Conservation (phyloP, 2,888 invertebrate genomes). For the Encarsia formosa region DNA sequence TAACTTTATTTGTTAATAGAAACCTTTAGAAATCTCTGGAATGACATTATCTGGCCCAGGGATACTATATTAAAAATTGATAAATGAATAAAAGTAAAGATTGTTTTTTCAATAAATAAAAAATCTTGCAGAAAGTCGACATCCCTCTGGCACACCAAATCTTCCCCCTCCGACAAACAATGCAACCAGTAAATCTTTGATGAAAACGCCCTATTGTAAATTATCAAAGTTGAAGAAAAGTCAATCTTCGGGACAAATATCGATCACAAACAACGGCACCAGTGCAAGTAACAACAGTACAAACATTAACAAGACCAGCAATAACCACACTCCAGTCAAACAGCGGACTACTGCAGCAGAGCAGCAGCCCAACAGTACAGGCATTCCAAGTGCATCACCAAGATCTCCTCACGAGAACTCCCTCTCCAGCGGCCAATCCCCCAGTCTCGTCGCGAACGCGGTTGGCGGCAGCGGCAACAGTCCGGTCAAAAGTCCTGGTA, state of each 20-base stretch:
- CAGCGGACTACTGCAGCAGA: conserved; percentile 29
- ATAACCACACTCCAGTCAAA: conserved; percentile 41
- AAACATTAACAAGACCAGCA: conserved; percentile 29
- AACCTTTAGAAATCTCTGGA: no score
- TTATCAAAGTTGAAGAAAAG: conserved; percentile 47
- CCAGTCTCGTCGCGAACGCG: conserved; percentile 18
- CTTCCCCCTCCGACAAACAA: conserved; percentile 46
- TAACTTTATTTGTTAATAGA: no score
- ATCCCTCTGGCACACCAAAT: conserved; percentile 44
- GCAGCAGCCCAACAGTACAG: conserved; percentile 26
- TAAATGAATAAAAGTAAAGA: no score
- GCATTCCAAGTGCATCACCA: conserved; percentile 40
- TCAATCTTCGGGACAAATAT: conserved; percentile 34
- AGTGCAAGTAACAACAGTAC: conserved; percentile 7
- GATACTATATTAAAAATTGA: no score
- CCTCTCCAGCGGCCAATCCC: conserved; percentile 33
- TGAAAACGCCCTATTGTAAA: conserved; percentile 48
- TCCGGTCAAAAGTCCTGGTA: conserved; percentile 44
- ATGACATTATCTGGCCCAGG: no score
- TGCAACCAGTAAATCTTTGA: conserved; percentile 39
- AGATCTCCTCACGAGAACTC: conserved; percentile 44
- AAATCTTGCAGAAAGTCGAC: conserved; percentile 47
- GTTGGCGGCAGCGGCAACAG: conserved; percentile 9
- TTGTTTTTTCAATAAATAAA: no score
- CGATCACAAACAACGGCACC: conserved; percentile 20